A percentile compares a stretch with the other conserved stretches of the same genome.
Evolutionary conservation across 2,113 vertebrate genomes (phyloP).

Genomic region (Nymphicus hollandicus): DNA sequence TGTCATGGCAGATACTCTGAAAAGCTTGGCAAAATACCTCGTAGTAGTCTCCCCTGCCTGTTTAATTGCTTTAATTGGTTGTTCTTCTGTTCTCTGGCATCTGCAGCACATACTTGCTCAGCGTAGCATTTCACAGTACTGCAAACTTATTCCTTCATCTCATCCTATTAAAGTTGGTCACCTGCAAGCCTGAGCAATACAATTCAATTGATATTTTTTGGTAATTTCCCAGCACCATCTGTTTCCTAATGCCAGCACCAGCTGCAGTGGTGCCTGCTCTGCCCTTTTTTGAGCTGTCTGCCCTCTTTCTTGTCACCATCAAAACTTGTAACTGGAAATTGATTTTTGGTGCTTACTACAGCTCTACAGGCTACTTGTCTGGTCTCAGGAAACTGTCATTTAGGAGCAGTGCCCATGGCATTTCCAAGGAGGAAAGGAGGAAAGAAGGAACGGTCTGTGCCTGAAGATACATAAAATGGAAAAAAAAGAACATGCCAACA

Average conservation of each 20-base stretch:
- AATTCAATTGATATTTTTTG: neutral
- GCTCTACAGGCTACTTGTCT: neutral
- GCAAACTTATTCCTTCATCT: neutral
- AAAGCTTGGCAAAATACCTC: neutral
- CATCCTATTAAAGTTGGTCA: neutral
- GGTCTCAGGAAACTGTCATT: neutral
- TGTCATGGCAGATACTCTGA: neutral
- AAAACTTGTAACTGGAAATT: neutral
- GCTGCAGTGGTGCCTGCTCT: fast-evolving
- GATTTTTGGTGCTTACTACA: neutral
- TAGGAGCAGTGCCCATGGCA: neutral
- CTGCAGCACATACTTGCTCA: neutral
- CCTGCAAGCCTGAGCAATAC: neutral
- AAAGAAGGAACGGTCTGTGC: neutral
- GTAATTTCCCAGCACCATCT: neutral
- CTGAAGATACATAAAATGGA: neutral
- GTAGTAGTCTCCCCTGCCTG: neutral
- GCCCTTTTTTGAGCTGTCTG: neutral
- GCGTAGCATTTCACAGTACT: neutral
- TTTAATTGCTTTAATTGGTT: neutral
- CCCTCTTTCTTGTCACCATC: neutral
- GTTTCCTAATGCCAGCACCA: neutral
- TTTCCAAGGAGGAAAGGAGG: neutral
- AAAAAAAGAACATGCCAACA: neutral
- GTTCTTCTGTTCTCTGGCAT: neutral